Evolutionary conservation across 2,113 vertebrate genomes (phyloP).

Genomic region (Ceyx margarethae): DNA sequence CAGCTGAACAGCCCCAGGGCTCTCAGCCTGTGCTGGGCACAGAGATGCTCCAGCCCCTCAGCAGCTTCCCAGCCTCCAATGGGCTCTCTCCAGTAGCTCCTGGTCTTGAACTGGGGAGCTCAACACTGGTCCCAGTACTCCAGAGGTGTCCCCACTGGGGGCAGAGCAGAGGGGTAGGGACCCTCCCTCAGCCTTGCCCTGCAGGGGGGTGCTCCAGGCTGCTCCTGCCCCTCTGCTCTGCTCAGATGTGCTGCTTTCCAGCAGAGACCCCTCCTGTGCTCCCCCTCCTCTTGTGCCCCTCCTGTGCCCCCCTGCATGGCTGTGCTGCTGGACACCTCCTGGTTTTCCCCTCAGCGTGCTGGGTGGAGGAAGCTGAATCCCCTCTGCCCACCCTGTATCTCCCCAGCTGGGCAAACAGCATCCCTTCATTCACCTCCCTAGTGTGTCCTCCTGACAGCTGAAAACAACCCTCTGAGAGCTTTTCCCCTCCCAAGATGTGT

Average conservation of each 20-base stretch:
- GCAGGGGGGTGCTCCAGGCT: accelerated
- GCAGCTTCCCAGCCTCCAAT: not conserved
- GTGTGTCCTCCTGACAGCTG: accelerated
- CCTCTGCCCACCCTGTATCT: too few relatives aligned
- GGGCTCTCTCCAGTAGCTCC: not conserved
- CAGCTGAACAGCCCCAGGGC: too few relatives aligned
- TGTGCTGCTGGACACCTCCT: not conserved
- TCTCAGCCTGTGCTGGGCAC: not conserved
- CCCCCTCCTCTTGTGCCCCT: too few relatives aligned
- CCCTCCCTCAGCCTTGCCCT: not conserved
- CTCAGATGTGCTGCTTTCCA: not conserved
- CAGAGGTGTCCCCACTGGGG: not conserved
- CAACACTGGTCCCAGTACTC: not conserved
- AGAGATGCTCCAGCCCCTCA: not conserved
- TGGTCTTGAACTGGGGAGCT: not conserved
- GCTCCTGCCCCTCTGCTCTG: not conserved
- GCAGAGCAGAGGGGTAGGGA: not conserved
- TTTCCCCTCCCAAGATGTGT: accelerated
- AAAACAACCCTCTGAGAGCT: accelerated
- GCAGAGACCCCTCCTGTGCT: not conserved
- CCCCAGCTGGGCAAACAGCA: accelerated
- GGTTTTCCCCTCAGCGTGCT: accelerated
- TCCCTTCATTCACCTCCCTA: too few relatives aligned
- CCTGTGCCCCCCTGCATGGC: not conserved
- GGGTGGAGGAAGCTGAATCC: not conserved